A percentile compares a stretch with the other conserved stretches of the same genome.
Evolutionary conservation across 2,888 invertebrate genomes (phyloP).

Genomic region (Strigamia crassipes): DNA sequence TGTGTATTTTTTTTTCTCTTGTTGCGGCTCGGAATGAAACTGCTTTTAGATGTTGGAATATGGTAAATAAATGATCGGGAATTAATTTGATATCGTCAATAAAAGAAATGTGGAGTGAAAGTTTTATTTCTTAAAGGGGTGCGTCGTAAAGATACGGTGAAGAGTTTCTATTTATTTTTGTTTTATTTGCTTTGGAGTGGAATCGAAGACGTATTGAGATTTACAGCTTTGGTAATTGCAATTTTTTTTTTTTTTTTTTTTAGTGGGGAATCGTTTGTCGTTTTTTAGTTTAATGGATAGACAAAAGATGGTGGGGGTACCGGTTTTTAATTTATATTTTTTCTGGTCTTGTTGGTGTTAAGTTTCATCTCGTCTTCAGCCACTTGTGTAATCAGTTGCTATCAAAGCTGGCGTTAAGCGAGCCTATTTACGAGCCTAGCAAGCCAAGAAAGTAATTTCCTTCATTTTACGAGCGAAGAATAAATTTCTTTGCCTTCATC

Average conservation of each 20-base stretch:
- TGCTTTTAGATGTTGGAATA: no score
- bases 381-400: constrained; percentile 10
- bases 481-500: neutral
- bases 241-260: neutral
- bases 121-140: no score
- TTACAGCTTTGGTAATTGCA: no score
- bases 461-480: neutral
- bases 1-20: no score
- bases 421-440: neutral
- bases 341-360: neutral
- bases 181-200: no score
- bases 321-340: neutral
- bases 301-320: neutral
- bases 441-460: constrained; percentile 10
- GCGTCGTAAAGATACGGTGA: no score
- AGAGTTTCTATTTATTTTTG: no score
- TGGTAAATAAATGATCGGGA: no score
- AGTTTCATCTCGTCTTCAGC: neutral
- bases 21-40: no score
- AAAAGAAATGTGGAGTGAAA: no score
- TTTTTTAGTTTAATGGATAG: neutral
- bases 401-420: constrained; percentile 10
- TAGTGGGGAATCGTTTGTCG: neutral
- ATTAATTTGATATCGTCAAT: no score
- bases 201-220: no score